A percentile compares a stretch with the other conserved stretches of the same genome.
phyloP scores from a whole-genome alignment of 1,140 invertebrate genomes.

The Drosophila sucinea region DNA sequence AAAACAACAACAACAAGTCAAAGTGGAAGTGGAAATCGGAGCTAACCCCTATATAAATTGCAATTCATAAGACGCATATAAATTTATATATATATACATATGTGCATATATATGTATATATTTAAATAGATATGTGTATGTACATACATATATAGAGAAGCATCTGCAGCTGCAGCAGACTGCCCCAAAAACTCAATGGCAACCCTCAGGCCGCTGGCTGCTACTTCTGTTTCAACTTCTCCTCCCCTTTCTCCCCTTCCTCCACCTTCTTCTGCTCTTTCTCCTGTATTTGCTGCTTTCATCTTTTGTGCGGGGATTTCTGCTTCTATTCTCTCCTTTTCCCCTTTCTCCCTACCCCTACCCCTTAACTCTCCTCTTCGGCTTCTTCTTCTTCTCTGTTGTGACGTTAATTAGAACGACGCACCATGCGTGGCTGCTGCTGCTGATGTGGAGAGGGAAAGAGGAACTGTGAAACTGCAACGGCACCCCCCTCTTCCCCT shows the following conservation, averaged over 20 bases:
- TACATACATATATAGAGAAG: background rate
- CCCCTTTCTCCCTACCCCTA: constrained; percentile 11
- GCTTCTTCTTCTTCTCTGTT: constrained; percentile 6
- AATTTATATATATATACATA: background rate
- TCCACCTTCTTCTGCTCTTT: background rate
- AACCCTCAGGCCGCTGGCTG: background rate
- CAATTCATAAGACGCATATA: constrained; percentile 18
- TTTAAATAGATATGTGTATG: background rate
- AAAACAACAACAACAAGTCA: constrained; percentile 12
- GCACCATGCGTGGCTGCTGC: constrained; percentile 15
- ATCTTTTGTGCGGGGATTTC: constrained; percentile 21
- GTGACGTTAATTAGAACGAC: constrained; percentile 23
- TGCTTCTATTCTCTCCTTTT: background rate
- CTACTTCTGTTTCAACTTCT: background rate
- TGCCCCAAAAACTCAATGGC: constrained; percentile 15
- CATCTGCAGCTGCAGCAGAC: constrained; percentile 17
- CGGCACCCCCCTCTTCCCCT: background rate
- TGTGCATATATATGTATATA: background rate
- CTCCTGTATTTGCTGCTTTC: constrained; percentile 15
- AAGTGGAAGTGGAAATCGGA: constrained; percentile 32
- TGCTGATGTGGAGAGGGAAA: constrained; percentile 15
- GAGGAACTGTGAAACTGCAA: constrained; percentile 11
- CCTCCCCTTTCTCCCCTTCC: background rate
- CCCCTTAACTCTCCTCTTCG: background rate
- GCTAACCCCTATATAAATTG: constrained; percentile 24